Base-by-base conservation (phyloP, 2,113 vertebrate species). In the Sylvietta virens region DNA sequence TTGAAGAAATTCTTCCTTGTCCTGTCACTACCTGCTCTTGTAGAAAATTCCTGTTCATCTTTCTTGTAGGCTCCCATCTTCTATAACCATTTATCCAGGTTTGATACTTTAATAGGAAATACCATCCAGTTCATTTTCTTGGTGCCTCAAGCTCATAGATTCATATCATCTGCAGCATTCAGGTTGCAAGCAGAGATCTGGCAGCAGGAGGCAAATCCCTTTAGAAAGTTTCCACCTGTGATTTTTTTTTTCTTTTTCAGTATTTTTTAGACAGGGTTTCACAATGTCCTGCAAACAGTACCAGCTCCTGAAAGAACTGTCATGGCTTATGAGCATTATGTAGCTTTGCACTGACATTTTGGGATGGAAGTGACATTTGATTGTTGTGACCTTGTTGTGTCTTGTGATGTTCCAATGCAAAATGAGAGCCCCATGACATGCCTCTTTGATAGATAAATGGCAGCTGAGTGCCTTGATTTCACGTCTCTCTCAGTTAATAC, bases 321-420 rank as follows among this genome's bases (percentile, higher is more conserved):
- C 86, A 51, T 48, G 70, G 73, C 84, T 94, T 81, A 79, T 92
- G 40, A 94, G 37, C 4, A 0, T 76, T 87, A 40, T 0, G 1
- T 37, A 72, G 88, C 61, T 81, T 92, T 76, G 48, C 30, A 35
- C 61, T 96, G 84, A 72, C 78, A 57, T 89, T 91, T 96, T 89
- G 77, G 65, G 78, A 54, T 84, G 65, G 80, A 86, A 94, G 64
- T 94, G 94, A 84, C 86, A 85, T 96, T 94, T 94, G 91, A 89
- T 87, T 91, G 56, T 71, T 81, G 53, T 94, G 93, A 95, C 94
- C 92, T 95, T 92, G 83, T 72, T 86, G 51, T 62, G 66, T 53
- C 86, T 84, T 94, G 57, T 89, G 93, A 89, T 96, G 89, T 79
- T 87, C 65, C 73, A 56, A 28, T 79, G 67, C 72, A 84, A 86